phyloP scores from a whole-genome alignment of 1,140 invertebrate genomes.

The Brachionus asplanchnoidis region DNA sequence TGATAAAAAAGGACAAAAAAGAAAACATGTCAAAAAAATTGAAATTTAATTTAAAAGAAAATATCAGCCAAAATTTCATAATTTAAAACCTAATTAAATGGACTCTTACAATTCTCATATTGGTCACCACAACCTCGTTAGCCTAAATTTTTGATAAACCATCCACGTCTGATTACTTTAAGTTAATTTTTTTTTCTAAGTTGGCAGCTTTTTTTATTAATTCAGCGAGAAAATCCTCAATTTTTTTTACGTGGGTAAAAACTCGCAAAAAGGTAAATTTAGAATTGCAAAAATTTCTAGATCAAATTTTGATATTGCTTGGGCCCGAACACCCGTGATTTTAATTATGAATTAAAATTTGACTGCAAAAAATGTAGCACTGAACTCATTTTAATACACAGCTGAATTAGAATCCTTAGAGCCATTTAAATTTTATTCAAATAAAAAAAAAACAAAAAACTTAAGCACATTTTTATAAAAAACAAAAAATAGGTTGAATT shows the following conservation, averaged over 20 bases:
- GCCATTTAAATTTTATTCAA: background rate
- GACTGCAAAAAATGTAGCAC: background rate
- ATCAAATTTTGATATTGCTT: background rate
- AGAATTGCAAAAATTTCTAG: background rate
- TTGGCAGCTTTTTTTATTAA: background rate
- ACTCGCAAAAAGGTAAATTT: background rate
- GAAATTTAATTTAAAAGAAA: background rate
- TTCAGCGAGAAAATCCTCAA: background rate
- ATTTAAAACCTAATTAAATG: background rate
- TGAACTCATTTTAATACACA: background rate
- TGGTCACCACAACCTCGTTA: background rate
- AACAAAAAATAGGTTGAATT: background rate
- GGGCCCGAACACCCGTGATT: background rate
- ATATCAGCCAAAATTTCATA: background rate
- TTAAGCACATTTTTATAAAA: constrained; percentile 17
- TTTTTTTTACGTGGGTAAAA: background rate
- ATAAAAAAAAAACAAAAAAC: constrained; percentile 16
- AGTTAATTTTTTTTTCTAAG: background rate
- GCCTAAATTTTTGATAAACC: background rate
- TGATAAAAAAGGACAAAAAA: background rate
- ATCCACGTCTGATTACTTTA: background rate
- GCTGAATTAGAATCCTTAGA: background rate
- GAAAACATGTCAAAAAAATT: background rate
- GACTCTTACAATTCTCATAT: background rate
- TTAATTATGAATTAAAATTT: background rate